These are phyloP conservation scores for Cyprinodon diabolis DNA, from an alignment of 2,797 vertebrate genomes.

Conservation along the genomic window DNA sequence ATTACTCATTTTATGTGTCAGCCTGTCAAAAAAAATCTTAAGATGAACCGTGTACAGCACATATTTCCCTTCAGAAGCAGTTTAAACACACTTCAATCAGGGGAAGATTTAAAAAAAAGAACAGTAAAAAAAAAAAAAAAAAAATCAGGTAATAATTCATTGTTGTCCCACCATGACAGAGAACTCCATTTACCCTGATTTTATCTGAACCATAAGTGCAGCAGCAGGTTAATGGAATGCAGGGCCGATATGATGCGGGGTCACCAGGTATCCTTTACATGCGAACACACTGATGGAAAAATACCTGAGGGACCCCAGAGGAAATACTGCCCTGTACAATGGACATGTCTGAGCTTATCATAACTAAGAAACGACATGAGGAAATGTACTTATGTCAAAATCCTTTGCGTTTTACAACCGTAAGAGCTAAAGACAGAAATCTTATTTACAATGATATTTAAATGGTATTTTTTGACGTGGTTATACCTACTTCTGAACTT, in stretches of 20 bases:
- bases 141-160: conserved; percentile 31
- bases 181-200: conserved; percentile 53
- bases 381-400: neutral
- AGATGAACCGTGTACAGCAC: neutral
- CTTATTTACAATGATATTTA: neutral
- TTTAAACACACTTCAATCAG: conserved; percentile 17
- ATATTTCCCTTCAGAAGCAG: conserved; percentile 6
- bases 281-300: conserved; percentile 28
- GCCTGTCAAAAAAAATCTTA: neutral
- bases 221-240: conserved; percentile 44
- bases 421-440: neutral
- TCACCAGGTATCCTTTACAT: conserved; percentile 11
- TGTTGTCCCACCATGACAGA: conserved; percentile 29
- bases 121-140: neutral
- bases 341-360: neutral
- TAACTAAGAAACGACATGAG: conserved; percentile 3
- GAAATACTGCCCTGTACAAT: conserved; percentile 21
- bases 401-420: neutral
- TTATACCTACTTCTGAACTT: conserved; percentile 6
- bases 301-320: conserved; percentile 4
- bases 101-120: conserved; percentile 10
- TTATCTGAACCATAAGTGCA: conserved; percentile 56
- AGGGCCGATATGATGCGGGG: conserved; percentile 5
- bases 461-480: neutral
- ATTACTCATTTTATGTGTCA: neutral